Evolutionary conservation across 2,888 invertebrate genomes (phyloP).

Genomic region (Coleophora deauratella): DNA sequence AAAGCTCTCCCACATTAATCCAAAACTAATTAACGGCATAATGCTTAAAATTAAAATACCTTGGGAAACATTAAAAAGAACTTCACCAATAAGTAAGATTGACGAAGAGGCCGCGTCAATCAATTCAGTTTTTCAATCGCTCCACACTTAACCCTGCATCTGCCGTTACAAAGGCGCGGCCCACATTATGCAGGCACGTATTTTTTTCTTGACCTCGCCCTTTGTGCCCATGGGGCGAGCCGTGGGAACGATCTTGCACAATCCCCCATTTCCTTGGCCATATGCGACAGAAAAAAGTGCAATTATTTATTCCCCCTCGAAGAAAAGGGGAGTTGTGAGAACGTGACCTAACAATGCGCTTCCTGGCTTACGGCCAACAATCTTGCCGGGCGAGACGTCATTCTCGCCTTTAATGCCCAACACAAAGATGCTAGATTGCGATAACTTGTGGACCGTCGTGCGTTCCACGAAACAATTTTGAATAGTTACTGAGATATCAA

Average conservation of each 20-base stretch:
- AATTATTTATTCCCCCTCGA: constrained; percentile 73
- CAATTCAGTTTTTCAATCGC: constrained; percentile 54
- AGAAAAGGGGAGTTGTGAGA: constrained; percentile 73
- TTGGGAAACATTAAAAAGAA: constrained; percentile 2
- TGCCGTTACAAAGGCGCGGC: constrained; percentile 64
- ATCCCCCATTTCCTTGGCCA: constrained; percentile 70
- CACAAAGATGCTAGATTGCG: constrained; percentile 41
- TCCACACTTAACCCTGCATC: constrained; percentile 69
- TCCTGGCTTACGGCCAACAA: constrained; percentile 69
- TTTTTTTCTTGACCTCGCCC: constrained; percentile 71
- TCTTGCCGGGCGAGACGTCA: constrained; percentile 37
- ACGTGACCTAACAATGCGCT: constrained; percentile 74
- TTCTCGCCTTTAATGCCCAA: constrained; percentile 42
- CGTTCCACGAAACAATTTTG: constrained; percentile 47
- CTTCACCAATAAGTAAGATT: constrained; percentile 18
- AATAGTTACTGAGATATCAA: constrained; percentile 35
- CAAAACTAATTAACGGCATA: not conserved
- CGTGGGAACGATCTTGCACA: constrained; percentile 71
- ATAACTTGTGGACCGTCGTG: constrained; percentile 28
- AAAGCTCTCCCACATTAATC: not conserved
- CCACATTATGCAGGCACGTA: constrained; percentile 63
- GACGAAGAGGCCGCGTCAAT: constrained; percentile 40
- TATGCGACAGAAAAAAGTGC: constrained; percentile 75
- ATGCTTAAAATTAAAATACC: too few species aligned
- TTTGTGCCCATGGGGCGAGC: constrained; percentile 66